Percentiles rank a stretch among this genome's conserved stretches.
Conservation (phyloP, 2,888 invertebrate genomes). For the Coleophora deauratella region DNA sequence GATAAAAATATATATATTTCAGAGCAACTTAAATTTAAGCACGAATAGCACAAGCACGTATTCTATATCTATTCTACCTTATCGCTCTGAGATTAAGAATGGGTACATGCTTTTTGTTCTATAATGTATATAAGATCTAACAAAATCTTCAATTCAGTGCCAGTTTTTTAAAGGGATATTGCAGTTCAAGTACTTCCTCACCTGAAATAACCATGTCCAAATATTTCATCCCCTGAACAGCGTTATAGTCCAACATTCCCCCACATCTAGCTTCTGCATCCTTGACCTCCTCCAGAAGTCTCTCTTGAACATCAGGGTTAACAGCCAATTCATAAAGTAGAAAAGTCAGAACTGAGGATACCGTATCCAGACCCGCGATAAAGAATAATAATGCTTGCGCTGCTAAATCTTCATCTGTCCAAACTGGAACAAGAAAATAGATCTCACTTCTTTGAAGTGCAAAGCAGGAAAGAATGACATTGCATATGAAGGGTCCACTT, state of each 20-base stretch:
- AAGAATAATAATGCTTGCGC: slow-evolving; percentile 43
- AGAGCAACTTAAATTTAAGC: too few relatives aligned
- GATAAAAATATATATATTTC: too few relatives aligned
- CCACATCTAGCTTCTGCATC: slow-evolving; percentile 48
- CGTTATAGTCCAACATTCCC: slow-evolving; percentile 61
- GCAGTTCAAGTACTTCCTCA: too few relatives aligned
- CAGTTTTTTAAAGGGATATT: too few relatives aligned
- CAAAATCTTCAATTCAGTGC: too few relatives aligned
- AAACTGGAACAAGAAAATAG: slow-evolving; percentile 20
- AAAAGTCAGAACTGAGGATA: slow-evolving; percentile 57
- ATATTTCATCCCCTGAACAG: slow-evolving; percentile 70
- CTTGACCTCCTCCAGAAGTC: slow-evolving; percentile 67
- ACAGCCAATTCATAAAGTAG: slow-evolving; percentile 71
- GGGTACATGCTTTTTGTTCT: too few relatives aligned
- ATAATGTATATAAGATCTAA: too few relatives aligned
- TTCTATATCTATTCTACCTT: too few relatives aligned
- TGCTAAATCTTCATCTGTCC: slow-evolving; percentile 32
- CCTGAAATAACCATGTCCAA: slow-evolving; percentile 76
- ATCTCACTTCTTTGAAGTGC: not conserved
- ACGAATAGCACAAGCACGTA: too few relatives aligned
- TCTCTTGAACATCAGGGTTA: slow-evolving; percentile 73
- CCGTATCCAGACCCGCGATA: slow-evolving; percentile 39
- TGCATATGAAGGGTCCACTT: not conserved
- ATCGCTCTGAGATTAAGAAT: too few relatives aligned
- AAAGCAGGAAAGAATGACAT: not conserved